These are phyloP conservation scores for Acanthopleura granulata DNA, from an alignment of 2,888 invertebrate species.

Conservation along the genomic window DNA sequence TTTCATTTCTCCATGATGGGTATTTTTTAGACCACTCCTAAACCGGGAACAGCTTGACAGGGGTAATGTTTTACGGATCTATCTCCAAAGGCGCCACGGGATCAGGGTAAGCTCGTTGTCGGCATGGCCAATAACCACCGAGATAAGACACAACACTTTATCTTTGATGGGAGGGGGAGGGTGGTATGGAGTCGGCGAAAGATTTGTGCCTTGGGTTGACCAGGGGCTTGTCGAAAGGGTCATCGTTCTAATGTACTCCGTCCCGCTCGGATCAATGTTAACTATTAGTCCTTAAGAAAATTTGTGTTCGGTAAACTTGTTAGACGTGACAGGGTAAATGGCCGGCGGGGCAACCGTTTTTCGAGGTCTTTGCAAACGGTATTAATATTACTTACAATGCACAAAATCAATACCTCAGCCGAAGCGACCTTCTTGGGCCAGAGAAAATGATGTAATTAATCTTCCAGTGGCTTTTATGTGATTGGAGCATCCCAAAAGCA, in stretches of 20 bases:
- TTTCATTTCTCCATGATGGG: too few species aligned
- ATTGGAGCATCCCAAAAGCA: neutral
- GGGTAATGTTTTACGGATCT: neutral
- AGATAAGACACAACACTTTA: too few species aligned
- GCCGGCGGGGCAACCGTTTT: neutral
- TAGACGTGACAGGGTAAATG: slow-evolving; percentile 2
- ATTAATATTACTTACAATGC: slow-evolving; percentile 12
- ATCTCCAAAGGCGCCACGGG: neutral
- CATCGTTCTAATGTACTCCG: neutral
- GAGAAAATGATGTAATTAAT: slow-evolving; percentile 10
- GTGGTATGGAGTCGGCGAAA: too few species aligned
- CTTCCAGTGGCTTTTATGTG: slow-evolving; percentile 10
- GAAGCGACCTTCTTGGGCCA: neutral
- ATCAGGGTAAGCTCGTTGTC: neutral
- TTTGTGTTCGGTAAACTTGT: slow-evolving; percentile 12
- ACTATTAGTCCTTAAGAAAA: slow-evolving; percentile 10
- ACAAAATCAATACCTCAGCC: slow-evolving; percentile 1
- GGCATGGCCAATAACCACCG: too few species aligned
- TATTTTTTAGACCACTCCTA: too few species aligned
- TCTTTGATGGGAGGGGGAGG: too few species aligned
- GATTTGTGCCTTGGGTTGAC: too few species aligned
- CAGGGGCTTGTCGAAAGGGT: neutral
- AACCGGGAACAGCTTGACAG: neutral
- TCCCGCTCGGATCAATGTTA: neutral
- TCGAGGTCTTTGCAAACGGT: neutral